Conservation (phyloP, 2,888 invertebrate genomes). For the Aphidius colemani region DNA sequence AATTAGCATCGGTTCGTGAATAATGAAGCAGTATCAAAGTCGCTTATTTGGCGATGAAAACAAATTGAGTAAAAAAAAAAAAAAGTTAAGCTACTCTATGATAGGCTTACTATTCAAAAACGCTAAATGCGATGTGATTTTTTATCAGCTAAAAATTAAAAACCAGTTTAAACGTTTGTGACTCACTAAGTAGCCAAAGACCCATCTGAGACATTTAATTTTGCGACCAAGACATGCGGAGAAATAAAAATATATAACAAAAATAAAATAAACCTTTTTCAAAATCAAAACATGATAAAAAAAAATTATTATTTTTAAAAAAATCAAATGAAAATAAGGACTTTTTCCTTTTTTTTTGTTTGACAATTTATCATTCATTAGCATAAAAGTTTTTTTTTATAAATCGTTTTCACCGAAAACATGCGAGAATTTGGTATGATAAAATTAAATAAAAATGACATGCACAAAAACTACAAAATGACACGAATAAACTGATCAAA, state of each 20-base stretch:
- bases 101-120: constrained; percentile 36
- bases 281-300: too few relatives aligned
- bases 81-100: constrained; percentile 29
- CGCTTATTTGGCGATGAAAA: neutral
- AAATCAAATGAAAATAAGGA: too few relatives aligned
- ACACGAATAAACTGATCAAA: too few relatives aligned
- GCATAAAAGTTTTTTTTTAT: too few relatives aligned
- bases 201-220: constrained; percentile 10
- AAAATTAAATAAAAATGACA: too few relatives aligned
- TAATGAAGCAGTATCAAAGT: too few relatives aligned
- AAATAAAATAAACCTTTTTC: neutral
- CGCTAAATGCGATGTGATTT: constrained; percentile 35
- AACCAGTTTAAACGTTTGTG: constrained; percentile 21
- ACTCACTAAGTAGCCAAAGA: constrained; percentile 17
- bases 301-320: too few relatives aligned
- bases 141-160: constrained; percentile 28
- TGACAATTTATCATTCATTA: too few relatives aligned
- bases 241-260: neutral
- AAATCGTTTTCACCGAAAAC: too few relatives aligned
- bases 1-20: neutral
- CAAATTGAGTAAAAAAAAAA: neutral
- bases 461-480: too few relatives aligned
- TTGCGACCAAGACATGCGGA: constrained; percentile 11
- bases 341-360: too few relatives aligned
- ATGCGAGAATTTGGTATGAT: too few relatives aligned